A percentile compares a stretch with the other conserved stretches of the same genome.
These are phyloP conservation scores for Lophura nycthemera DNA, from an alignment of 2,113 vertebrate genomes.

Conservation along the genomic window DNA sequence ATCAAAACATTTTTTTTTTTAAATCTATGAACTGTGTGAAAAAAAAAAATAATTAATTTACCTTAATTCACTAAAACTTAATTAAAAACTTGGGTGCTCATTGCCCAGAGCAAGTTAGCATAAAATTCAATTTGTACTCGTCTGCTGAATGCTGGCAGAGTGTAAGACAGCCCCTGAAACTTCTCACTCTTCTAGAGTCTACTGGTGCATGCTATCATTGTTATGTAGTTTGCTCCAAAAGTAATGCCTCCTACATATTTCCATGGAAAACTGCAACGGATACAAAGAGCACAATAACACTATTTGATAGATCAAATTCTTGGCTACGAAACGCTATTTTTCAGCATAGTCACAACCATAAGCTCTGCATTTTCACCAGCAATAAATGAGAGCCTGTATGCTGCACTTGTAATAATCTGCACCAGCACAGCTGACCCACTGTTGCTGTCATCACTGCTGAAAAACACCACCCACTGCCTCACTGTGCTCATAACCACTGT, in stretches of 20 bases:
- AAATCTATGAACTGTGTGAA: not conserved
- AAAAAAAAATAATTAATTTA: not conserved
- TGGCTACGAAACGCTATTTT: not conserved
- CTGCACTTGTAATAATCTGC: not conserved
- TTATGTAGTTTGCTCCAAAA: not conserved
- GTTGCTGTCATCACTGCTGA: too few relatives aligned
- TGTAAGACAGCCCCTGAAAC: not conserved
- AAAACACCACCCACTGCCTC: not conserved
- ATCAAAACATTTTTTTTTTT: conserved; percentile 34
- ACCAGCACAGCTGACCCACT: not conserved
- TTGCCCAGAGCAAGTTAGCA: conserved; percentile 41
- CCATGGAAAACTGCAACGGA: not conserved
- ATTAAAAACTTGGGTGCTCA: conserved; percentile 33
- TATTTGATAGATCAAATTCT: not conserved
- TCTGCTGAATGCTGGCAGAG: not conserved
- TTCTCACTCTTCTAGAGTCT: not conserved
- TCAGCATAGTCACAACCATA: not conserved
- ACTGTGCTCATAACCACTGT: not conserved
- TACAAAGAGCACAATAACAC: not conserved
- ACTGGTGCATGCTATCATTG: not conserved
- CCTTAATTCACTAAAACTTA: conserved; percentile 47
- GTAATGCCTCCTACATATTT: not conserved
- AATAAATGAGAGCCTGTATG: too few relatives aligned
- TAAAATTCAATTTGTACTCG: conserved; percentile 62
- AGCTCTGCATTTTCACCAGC: too few relatives aligned